Conservation (phyloP, 1,140 invertebrate genomes). For the Charaxes varanes region DNA sequence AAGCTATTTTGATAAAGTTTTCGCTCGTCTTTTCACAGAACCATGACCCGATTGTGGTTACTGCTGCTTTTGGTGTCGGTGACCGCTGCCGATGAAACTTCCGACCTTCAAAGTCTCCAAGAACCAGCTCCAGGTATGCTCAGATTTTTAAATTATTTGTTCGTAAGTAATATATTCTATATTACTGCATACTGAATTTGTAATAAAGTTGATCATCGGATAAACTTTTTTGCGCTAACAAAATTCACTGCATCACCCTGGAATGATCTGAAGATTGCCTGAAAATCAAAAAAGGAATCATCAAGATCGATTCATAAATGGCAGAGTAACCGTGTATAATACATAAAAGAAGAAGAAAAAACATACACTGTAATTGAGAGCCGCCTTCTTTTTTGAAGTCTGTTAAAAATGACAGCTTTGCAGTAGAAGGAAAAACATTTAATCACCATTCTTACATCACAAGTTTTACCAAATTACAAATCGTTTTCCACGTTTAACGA, state of each 20-base stretch:
- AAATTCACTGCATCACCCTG: too few relatives aligned
- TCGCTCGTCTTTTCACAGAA: conserved; percentile 9
- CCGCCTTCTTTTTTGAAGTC: too few relatives aligned
- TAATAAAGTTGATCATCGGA: too few relatives aligned
- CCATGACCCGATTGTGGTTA: conserved; percentile 24
- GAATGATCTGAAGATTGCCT: too few relatives aligned
- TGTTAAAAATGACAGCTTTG: neutral
- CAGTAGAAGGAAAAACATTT: conserved; percentile 8
- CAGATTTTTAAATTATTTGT: conserved; percentile 1
- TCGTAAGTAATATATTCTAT: too few relatives aligned
- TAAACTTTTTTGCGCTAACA: too few relatives aligned
- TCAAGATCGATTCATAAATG: too few relatives aligned
- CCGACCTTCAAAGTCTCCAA: conserved; percentile 42
- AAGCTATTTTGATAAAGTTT: neutral
- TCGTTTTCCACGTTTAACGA: conserved; percentile 15
- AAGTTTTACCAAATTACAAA: conserved; percentile 13
- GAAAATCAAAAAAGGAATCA: too few relatives aligned
- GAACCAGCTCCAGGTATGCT: conserved; percentile 34
- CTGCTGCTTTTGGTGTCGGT: conserved; percentile 25
- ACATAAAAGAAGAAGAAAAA: too few relatives aligned
- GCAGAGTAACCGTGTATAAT: too few relatives aligned
- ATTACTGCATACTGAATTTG: too few relatives aligned
- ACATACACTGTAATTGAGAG: neutral
- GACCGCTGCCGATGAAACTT: conserved; percentile 37
- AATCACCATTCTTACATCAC: conserved; percentile 14